phyloP scores from a whole-genome alignment of 2,888 invertebrate genomes.

The Acrocera orbiculus region DNA sequence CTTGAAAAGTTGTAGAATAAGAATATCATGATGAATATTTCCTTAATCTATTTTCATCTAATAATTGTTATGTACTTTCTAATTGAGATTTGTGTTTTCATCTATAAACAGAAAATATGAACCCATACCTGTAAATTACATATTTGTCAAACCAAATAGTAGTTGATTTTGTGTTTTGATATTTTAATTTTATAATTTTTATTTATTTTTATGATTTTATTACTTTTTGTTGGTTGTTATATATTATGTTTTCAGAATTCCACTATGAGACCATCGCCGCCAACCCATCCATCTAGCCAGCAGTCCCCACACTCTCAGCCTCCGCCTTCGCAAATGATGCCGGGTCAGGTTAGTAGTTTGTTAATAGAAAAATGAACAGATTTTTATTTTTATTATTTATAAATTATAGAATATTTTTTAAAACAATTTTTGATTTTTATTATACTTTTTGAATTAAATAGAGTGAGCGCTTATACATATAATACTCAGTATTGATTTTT shows the following conservation, averaged over 20 bases:
- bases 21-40: too few species aligned
- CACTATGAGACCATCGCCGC: slow-evolving; percentile 66
- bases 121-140: too few species aligned
- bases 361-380: background rate
- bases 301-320: slow-evolving; percentile 73
- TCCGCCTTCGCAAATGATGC: slow-evolving; percentile 71
- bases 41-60: too few species aligned
- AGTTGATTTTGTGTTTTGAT: background rate
- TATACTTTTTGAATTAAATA: too few species aligned
- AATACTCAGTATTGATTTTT: too few species aligned
- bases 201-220: slow-evolving; percentile 8
- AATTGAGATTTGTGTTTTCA: too few species aligned
- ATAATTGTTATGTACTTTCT: too few species aligned
- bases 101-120: too few species aligned
- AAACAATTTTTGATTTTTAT: too few species aligned
- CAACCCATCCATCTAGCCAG: slow-evolving; percentile 77
- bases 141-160: background rate
- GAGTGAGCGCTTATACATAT: too few species aligned
- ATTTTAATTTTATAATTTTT: slow-evolving; percentile 8
- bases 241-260: slow-evolving; percentile 44
- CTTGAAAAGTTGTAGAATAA: too few species aligned
- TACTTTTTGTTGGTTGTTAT: slow-evolving; percentile 14
- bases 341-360: slow-evolving; percentile 39
- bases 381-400: background rate
- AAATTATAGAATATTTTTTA: too few species aligned